phyloP scores from a whole-genome alignment of 1,140 invertebrate species.

The Brachionus koreanus region DNA sequence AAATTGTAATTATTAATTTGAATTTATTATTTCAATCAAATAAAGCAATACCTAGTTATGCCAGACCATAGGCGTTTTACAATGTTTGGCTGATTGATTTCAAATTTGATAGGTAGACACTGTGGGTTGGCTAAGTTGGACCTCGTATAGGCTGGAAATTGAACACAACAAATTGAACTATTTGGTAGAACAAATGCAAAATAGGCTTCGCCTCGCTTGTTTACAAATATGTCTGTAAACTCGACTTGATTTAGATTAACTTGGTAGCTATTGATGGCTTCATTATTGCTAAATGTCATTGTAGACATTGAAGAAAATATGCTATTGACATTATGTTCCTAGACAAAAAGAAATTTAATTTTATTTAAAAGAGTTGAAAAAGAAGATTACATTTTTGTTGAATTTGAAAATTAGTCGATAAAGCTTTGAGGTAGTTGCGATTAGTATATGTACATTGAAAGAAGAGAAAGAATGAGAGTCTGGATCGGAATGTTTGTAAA shows the following conservation, averaged over 20 bases:
- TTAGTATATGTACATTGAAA: neutral
- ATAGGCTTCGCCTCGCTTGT: neutral
- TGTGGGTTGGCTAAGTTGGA: neutral
- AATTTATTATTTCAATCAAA: neutral
- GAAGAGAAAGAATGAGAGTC: neutral
- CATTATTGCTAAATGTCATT: conserved; percentile 24
- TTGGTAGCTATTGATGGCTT: neutral
- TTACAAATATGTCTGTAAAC: conserved; percentile 15
- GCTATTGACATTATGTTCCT: neutral
- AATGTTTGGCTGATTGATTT: conserved; percentile 26
- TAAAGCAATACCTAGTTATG: neutral
- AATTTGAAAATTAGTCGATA: conserved; percentile 35
- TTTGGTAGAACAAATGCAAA: conserved; percentile 24
- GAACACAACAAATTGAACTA: conserved; percentile 16
- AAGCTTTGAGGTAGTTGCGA: conserved; percentile 19
- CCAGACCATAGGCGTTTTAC: conserved; percentile 39
- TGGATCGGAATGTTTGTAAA: conserved; percentile 11
- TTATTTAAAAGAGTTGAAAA: neutral
- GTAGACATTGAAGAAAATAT: neutral
- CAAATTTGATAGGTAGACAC: conserved; percentile 23
- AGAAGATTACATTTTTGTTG: conserved; percentile 25
- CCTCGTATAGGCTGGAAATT: neutral
- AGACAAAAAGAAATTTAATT: neutral
- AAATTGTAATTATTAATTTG: neutral
- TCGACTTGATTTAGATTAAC: conserved; percentile 26